These are phyloP conservation scores for Empidonax alnorum DNA, from an alignment of 2,113 vertebrate species.

Conservation along the genomic window DNA sequence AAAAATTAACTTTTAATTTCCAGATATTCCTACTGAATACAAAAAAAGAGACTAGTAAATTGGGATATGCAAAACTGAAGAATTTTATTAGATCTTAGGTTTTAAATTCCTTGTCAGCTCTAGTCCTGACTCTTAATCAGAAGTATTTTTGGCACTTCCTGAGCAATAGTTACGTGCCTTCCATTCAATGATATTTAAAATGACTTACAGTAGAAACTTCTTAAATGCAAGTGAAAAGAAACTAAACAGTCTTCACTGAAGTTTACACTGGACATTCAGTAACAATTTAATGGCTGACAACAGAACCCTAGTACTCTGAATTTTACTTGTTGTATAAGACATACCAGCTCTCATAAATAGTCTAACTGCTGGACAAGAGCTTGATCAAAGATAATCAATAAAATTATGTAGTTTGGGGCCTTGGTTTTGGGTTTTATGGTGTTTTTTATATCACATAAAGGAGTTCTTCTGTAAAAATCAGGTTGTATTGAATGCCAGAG, in stretches of 20 bases:
- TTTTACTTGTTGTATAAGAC: neutral
- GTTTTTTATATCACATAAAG: neutral
- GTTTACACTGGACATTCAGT: neutral
- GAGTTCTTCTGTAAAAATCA: neutral
- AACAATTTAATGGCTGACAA: neutral
- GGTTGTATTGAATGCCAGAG: neutral
- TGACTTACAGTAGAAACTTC: neutral
- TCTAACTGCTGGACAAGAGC: neutral
- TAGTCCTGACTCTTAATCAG: neutral
- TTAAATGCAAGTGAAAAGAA: neutral
- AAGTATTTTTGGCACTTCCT: neutral
- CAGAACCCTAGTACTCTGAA: neutral
- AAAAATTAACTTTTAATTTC: neutral
- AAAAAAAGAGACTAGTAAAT: neutral
- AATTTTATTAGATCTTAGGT: neutral
- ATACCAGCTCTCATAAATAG: neutral
- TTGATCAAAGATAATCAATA: neutral
- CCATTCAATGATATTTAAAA: neutral
- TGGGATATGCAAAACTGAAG: neutral
- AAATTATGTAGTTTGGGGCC: accelerated
- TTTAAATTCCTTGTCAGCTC: neutral
- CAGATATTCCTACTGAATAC: neutral
- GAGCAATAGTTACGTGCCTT: neutral
- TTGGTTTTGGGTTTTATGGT: neutral
- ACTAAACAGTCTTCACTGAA: neutral